Percentiles rank a stretch among this genome's conserved stretches.
phyloP scores from a whole-genome alignment of 2,888 invertebrate genomes.

The Chrysolina oricalcia region DNA sequence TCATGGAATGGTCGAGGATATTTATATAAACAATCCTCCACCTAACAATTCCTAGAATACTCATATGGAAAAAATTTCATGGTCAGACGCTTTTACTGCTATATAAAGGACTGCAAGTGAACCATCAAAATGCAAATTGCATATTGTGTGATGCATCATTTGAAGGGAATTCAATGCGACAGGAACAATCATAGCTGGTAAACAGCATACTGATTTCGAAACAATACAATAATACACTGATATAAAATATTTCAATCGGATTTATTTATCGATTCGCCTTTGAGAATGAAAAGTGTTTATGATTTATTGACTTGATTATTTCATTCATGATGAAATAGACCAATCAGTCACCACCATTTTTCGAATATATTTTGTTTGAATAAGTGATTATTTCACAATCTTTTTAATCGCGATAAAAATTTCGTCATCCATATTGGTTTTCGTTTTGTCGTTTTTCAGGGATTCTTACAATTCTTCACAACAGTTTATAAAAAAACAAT shows the following conservation, averaged over 20 bases:
- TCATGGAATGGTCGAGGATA: not conserved
- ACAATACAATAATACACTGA: not conserved
- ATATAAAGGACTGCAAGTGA: not conserved
- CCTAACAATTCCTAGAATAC: not conserved
- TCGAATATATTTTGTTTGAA: no score
- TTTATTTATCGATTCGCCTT: not conserved
- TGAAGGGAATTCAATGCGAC: not conserved
- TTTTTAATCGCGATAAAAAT: no score
- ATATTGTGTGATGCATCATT: constrained; percentile 6
- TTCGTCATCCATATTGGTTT: no score
- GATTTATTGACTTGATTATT: no score
- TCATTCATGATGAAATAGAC: no score
- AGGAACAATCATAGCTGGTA: not conserved
- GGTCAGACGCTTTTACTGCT: not conserved
- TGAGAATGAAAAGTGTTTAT: not conserved
- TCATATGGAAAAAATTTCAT: not conserved
- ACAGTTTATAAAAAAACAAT: no score
- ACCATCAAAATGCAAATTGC: not conserved
- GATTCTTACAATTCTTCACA: no score
- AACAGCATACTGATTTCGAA: not conserved
- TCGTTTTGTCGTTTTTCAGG: no score
- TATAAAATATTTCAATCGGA: not conserved
- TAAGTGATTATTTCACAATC: no score
- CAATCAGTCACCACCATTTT: no score
- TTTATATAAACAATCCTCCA: not conserved